Conservation (phyloP, 2,113 vertebrate species). For the Butastur rufipennis region DNA sequence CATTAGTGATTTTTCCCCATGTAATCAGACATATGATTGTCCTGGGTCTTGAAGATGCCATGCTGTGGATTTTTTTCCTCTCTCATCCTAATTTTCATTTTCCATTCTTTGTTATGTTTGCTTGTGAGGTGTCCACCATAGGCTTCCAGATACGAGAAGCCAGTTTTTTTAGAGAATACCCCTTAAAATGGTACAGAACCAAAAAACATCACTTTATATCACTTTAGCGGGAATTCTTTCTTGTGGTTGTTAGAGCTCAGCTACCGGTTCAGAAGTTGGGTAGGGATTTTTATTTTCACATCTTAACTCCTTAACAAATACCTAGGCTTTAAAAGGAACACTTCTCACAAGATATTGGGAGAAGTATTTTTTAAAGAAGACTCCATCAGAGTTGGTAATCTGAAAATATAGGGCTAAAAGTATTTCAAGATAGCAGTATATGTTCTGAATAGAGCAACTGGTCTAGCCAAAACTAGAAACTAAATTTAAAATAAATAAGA, state of each 20-base stretch:
- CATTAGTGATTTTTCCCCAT: background rate
- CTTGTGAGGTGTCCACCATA: background rate
- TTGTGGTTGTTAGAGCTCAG: background rate
- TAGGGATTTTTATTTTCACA: background rate
- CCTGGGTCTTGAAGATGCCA: background rate
- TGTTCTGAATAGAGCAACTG: background rate
- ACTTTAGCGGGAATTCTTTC: background rate
- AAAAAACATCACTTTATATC: background rate
- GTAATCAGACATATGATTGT: background rate
- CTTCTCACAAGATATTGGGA: background rate
- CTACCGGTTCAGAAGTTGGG: background rate
- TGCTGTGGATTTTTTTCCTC: background rate
- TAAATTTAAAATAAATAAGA: background rate
- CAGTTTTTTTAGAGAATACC: background rate
- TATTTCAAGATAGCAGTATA: background rate
- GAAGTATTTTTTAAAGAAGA: background rate
- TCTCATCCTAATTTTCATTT: background rate
- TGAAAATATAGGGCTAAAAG: background rate
- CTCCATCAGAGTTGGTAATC: background rate
- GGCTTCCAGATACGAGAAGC: background rate
- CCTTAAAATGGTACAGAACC: background rate
- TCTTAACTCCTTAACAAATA: background rate
- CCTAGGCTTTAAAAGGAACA: background rate
- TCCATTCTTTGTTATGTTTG: background rate
- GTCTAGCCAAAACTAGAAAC: background rate